Evolutionary conservation across 2,797 vertebrate genomes (phyloP).

Genomic region (Gymnothorax javanicus): DNA sequence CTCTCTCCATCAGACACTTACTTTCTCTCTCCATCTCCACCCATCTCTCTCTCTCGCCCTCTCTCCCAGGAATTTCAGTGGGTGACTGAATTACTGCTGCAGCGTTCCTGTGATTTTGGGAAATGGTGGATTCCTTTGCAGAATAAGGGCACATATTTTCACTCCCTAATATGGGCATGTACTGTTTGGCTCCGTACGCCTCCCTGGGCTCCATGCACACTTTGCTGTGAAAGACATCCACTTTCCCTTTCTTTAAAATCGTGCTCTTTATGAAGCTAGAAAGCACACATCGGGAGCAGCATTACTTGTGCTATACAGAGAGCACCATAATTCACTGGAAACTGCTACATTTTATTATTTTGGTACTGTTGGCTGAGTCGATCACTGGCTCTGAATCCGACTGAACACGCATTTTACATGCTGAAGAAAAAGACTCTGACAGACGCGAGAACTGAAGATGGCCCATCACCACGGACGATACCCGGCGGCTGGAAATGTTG

Average conservation of each 20-base stretch:
- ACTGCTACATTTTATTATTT: too few relatives aligned
- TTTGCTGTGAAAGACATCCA: background rate
- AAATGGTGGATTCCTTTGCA: conserved; percentile 52
- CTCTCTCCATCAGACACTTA: too few relatives aligned
- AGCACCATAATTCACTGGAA: too few relatives aligned
- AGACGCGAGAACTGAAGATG: too few relatives aligned
- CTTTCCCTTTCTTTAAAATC: background rate
- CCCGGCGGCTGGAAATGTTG: too few relatives aligned
- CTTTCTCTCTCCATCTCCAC: background rate
- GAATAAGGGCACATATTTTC: conserved; percentile 44
- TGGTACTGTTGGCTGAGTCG: too few relatives aligned
- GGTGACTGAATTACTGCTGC: conserved; percentile 19
- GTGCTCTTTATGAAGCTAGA: background rate
- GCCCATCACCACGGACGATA: too few relatives aligned
- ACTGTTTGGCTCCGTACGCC: conserved; percentile 42
- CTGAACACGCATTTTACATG: too few relatives aligned
- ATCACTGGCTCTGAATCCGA: too few relatives aligned
- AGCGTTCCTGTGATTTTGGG: conserved; percentile 43
- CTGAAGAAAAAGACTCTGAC: too few relatives aligned
- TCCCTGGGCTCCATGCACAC: background rate
- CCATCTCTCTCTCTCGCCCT: background rate
- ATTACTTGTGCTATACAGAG: too few relatives aligned
- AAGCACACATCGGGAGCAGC: too few relatives aligned
- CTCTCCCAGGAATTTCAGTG: background rate
- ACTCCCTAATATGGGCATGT: conserved; percentile 65